phyloP scores from a whole-genome alignment of 2,888 invertebrate species.

The Tenthredo mesomela region DNA sequence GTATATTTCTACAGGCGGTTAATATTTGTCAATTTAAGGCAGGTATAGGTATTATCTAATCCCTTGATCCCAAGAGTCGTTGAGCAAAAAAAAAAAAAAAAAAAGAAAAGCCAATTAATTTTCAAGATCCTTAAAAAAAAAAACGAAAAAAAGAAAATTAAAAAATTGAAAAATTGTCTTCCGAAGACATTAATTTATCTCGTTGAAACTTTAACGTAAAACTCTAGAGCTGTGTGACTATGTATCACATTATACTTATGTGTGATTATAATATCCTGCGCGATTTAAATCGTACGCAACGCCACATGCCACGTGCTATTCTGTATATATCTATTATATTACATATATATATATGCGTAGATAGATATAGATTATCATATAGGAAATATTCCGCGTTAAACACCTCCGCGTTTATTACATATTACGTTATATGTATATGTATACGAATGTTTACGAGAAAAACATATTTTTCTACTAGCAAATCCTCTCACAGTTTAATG shows the following conservation, averaged over 20 bases:
- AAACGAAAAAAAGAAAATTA: too few species aligned
- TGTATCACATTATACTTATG: neutral
- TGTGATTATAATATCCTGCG: neutral
- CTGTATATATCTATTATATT: neutral
- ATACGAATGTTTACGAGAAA: neutral
- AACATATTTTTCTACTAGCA: neutral
- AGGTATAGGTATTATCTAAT: neutral
- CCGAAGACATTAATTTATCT: too few species aligned
- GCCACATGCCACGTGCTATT: neutral
- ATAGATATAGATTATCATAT: neutral
- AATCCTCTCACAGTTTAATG: neutral
- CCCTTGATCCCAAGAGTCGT: neutral
- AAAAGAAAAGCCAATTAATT: neutral
- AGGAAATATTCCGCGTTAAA: neutral
- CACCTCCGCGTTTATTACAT: neutral
- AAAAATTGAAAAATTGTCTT: neutral
- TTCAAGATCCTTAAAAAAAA: neutral
- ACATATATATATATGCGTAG: neutral
- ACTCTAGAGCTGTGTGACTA: too few species aligned
- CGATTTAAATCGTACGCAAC: neutral
- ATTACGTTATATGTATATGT: neutral
- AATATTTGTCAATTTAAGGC: conserved; percentile 14
- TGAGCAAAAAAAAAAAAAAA: neutral
- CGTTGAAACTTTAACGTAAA: too few species aligned
- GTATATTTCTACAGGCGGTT: neutral